These are phyloP conservation scores for Myotis lucifugus DNA, from an alignment of 2,113 vertebrate genomes.

Conservation along the genomic window DNA sequence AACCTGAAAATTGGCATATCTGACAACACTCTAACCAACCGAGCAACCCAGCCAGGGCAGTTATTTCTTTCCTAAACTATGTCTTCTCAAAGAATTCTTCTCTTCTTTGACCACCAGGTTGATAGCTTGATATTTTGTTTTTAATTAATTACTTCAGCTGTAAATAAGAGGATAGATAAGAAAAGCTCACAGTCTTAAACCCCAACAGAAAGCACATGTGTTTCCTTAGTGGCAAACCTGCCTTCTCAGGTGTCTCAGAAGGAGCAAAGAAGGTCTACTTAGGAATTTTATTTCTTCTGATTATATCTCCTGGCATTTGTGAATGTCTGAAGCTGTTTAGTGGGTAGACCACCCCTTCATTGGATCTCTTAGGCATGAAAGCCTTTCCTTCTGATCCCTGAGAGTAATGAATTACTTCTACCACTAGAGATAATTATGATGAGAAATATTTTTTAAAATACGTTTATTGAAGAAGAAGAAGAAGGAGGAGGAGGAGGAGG, in stretches of 20 bases:
- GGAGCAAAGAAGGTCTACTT: neutral
- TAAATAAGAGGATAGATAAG: neutral
- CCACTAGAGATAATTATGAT: neutral
- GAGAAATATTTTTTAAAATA: neutral
- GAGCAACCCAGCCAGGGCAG: too few species aligned
- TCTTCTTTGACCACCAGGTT: neutral
- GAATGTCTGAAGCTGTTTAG: neutral
- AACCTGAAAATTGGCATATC: too few species aligned
- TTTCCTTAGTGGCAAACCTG: neutral
- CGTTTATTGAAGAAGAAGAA: too few species aligned
- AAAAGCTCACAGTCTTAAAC: neutral
- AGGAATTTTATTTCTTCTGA: conserved; percentile 24
- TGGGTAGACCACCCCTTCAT: neutral
- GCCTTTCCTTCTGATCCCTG: neutral
- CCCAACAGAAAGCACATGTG: neutral
- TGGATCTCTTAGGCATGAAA: conserved; percentile 10
- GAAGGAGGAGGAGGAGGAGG: accelerated
- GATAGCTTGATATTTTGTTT: neutral
- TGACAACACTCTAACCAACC: too few species aligned
- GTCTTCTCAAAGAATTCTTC: neutral
- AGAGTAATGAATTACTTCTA: neutral
- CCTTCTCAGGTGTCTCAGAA: neutral
- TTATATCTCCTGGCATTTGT: neutral
- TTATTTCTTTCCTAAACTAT: neutral
- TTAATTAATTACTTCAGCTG: neutral